phyloP scores from a whole-genome alignment of 2,797 vertebrate genomes.

The Syngnathus rostellatus region DNA sequence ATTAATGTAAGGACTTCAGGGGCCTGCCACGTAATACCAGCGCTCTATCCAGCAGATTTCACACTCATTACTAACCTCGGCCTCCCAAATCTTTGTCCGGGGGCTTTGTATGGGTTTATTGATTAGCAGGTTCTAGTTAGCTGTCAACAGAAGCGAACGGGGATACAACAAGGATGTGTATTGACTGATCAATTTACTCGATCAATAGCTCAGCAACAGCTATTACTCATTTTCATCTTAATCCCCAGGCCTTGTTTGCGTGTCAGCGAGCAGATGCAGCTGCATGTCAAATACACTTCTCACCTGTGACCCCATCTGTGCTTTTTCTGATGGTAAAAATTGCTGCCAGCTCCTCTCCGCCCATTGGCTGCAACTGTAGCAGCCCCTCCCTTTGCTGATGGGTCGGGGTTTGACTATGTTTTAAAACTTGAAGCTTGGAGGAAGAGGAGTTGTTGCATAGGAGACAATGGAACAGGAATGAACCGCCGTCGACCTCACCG shows the following conservation, averaged over 20 bases:
- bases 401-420: constrained; percentile 90
- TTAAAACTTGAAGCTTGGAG: constrained; percentile 91
- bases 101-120: constrained; percentile 82
- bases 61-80: constrained; percentile 67
- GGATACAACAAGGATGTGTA: constrained; percentile 95
- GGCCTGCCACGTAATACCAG: constrained; percentile 7
- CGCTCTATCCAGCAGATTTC: constrained; percentile 42
- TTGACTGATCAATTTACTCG: constrained; percentile 97
- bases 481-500: constrained; percentile 81
- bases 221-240: constrained; percentile 72
- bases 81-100: constrained; percentile 65
- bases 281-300: constrained; percentile 40
- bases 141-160: constrained; percentile 85
- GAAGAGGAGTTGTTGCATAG: constrained; percentile 95
- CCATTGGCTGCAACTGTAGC: constrained; percentile 85
- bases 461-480: constrained; percentile 89
- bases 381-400: constrained; percentile 93
- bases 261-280: constrained; percentile 22
- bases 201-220: constrained; percentile 89
- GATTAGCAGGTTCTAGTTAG: constrained; percentile 94
- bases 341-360: constrained; percentile 86
- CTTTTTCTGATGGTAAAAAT: constrained; percentile 94
- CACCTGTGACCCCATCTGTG: constrained; percentile 77
- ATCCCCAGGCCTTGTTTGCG: constrained; percentile 31
- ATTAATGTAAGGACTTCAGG: constrained; percentile 12